Evolutionary conservation across 2,888 invertebrate species (phyloP).

Genomic region (Rutpela maculata): DNA sequence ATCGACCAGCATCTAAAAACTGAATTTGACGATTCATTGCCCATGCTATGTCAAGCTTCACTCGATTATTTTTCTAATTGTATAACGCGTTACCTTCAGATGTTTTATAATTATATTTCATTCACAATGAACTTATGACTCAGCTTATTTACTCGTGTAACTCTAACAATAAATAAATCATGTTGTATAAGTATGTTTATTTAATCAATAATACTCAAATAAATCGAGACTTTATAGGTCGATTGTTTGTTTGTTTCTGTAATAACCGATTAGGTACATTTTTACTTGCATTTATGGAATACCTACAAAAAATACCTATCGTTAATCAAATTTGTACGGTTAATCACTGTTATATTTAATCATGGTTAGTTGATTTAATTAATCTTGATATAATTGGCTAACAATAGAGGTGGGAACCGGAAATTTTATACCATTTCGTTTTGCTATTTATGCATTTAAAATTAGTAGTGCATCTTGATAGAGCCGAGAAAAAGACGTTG

Average conservation of each 20-base stretch:
- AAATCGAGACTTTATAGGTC: neutral
- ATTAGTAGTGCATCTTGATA: neutral
- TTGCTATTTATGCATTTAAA: too few species aligned
- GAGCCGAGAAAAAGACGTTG: too few species aligned
- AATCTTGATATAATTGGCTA: neutral
- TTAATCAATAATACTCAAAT: neutral
- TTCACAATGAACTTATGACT: slow-evolving; percentile 19
- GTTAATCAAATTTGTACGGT: neutral
- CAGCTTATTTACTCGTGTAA: neutral
- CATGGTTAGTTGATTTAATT: neutral
- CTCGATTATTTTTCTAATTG: slow-evolving; percentile 37
- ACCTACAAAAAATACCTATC: neutral
- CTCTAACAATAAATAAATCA: neutral
- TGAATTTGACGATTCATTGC: neutral
- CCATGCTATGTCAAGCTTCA: slow-evolving; percentile 12
- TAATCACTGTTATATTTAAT: neutral
- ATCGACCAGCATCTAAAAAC: neutral
- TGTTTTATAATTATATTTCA: slow-evolving; percentile 14
- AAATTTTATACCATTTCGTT: neutral
- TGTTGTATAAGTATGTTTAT: neutral
- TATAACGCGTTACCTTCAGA: slow-evolving; percentile 30
- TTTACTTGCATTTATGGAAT: neutral
- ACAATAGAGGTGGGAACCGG: neutral
- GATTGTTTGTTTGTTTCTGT: neutral
- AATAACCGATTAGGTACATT: neutral